A percentile compares a stretch with the other conserved stretches of the same genome.
These are phyloP conservation scores for Trisateles emortualis DNA, from an alignment of 2,888 invertebrate genomes.

Conservation along the genomic window DNA sequence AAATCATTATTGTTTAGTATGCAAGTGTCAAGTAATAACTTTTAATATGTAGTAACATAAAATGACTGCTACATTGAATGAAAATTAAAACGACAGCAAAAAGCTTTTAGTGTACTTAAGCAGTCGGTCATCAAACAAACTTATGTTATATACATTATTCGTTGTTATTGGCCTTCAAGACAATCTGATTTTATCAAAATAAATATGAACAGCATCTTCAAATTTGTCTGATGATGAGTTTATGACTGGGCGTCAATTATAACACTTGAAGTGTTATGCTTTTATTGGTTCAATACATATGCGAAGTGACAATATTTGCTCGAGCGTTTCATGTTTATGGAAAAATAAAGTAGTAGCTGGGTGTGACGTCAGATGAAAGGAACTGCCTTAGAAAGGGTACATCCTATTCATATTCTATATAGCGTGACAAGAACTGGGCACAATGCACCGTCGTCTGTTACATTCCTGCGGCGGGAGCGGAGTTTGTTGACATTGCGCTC, in stretches of 20 bases:
- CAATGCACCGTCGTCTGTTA: slow-evolving; percentile 35
- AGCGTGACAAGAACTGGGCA: slow-evolving; percentile 29
- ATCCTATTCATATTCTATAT: slow-evolving; percentile 42
- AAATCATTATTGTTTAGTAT: no score
- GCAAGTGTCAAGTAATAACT: no score
- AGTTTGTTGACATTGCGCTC: slow-evolving; percentile 57
- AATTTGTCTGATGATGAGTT: slow-evolving; percentile 14
- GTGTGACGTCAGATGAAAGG: slow-evolving; percentile 33
- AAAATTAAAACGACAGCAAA: slow-evolving; percentile 17
- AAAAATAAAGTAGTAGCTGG: neutral
- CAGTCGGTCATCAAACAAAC: slow-evolving; percentile 9
- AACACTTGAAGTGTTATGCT: slow-evolving; percentile 35
- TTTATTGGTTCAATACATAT: slow-evolving; percentile 27
- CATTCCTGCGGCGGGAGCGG: slow-evolving; percentile 47
- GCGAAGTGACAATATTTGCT: slow-evolving; percentile 14
- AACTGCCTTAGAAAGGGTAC: slow-evolving; percentile 37
- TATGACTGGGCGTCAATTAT: slow-evolving; percentile 13
- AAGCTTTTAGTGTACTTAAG: slow-evolving; percentile 27
- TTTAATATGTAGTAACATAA: neutral
- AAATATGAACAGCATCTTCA: slow-evolving; percentile 17
- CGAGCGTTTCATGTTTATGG: slow-evolving; percentile 8
- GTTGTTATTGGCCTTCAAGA: slow-evolving; percentile 12
- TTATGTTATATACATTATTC: slow-evolving; percentile 1
- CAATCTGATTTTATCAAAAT: slow-evolving; percentile 13
- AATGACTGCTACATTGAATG: neutral